Conservation (phyloP, 2,113 vertebrate genomes). For the Alces alces region DNA sequence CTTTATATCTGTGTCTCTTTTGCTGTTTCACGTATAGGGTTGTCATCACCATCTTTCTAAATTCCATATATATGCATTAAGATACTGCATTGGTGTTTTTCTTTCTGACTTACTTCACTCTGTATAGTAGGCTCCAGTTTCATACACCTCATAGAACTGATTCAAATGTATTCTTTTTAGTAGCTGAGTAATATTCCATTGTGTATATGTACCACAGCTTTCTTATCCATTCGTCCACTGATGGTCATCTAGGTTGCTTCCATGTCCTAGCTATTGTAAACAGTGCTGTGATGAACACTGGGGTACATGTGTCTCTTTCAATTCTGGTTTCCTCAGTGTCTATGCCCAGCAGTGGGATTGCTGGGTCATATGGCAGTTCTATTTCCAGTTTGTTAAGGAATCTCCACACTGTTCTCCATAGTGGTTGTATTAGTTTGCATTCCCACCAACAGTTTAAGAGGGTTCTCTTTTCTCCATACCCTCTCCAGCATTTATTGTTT, state of each 20-base stretch:
- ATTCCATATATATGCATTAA: neutral
- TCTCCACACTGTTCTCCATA: neutral
- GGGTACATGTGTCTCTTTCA: neutral
- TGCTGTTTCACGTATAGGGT: neutral
- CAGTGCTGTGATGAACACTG: neutral
- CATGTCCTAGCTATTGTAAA: neutral
- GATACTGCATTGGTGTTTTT: neutral
- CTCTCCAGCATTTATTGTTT: neutral
- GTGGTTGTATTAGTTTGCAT: neutral
- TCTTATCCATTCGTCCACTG: neutral
- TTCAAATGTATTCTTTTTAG: neutral
- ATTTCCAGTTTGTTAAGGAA: neutral
- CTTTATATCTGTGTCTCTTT: neutral
- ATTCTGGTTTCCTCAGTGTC: neutral
- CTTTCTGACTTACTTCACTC: neutral
- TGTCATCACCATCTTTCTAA: neutral
- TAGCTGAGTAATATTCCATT: neutral
- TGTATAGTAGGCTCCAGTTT: neutral
- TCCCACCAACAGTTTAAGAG: neutral
- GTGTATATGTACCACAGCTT: neutral
- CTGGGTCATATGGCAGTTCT: neutral
- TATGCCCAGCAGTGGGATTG: neutral
- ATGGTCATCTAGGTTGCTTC: neutral
- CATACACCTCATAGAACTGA: neutral
- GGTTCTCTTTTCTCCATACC: neutral